Base-by-base conservation (phyloP, 2,888 invertebrate species). In the Trisateles emortualis region DNA sequence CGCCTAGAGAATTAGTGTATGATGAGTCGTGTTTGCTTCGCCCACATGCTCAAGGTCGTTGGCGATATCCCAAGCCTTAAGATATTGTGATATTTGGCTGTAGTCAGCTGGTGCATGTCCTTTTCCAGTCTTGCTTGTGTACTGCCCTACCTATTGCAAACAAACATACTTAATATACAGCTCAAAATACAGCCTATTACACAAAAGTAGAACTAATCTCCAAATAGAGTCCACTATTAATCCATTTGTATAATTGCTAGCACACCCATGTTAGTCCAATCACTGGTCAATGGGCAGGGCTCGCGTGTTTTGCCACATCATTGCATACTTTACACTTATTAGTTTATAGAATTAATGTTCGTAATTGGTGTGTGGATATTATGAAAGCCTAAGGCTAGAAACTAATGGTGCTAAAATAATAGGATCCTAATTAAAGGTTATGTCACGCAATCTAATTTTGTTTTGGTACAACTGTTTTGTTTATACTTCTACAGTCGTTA, bases 191-290 rank as follows among this genome's bases (percentile, higher is more conserved):
- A 22, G 19, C 6, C 22, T 11, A 11, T 46, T 42, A 51, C 47
- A 49, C 46, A 50, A 26, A 48, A 16, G 13, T 36, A 43, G 35
- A 59, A 58, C 49, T 67, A 70, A 66, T 74, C 63, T 70, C 66
- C 64, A 66, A 70, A 71, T 68, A 76, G 64, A 71, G 68, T 74
- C 74, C 48, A 64, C n/a, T 68, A 72, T 68, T 79, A 78, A 79
- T 82, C 83, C 85, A 85, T 84, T 85, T 83, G 80, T 79, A 68
- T 83, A 83, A 85, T 85, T 83, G 82, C 74, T 45, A 54, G 67
- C 69, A 55, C 57, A 63, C 72, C 69, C 55, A 36, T 60, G 59
- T 58, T 58, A 44, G 61, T 48, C 64, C 65, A 78, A 78, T 78
- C 78, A 69, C 46, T 52, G 62, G 63, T 59, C 48, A 63, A 49